These are phyloP conservation scores for Tamias sibiricus DNA, from an alignment of 2,113 vertebrate genomes.

Conservation along the genomic window DNA sequence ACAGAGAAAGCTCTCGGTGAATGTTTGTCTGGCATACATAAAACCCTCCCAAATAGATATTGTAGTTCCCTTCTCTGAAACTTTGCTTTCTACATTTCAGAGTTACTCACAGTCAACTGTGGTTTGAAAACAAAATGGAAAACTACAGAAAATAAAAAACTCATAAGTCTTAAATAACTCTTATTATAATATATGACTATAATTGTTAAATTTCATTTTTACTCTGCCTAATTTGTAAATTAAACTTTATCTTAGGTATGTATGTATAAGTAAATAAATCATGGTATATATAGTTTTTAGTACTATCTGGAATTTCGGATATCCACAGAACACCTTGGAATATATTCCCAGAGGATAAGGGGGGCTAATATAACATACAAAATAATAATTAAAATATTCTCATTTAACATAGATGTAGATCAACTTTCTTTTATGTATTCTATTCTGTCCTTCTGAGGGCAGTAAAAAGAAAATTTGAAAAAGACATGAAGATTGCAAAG, in stretches of 20 bases:
- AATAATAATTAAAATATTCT: background rate
- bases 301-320: background rate
- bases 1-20: background rate
- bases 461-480: background rate
- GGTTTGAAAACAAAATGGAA: background rate
- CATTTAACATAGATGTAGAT: background rate
- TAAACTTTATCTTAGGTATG: background rate
- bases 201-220: background rate
- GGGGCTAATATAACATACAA: background rate
- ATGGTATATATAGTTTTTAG: background rate
- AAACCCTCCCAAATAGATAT: background rate
- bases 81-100: background rate
- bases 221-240: background rate
- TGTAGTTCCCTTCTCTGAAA: rapidly evolving
- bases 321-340: background rate
- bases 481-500: background rate
- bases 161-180: background rate
- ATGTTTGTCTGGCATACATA: background rate
- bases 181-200: background rate
- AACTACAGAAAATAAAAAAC: background rate
- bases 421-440: background rate
- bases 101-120: background rate
- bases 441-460: background rate
- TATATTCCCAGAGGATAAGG: background rate
- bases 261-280: background rate